A percentile compares a stretch with the other conserved stretches of the same genome.
Conservation (phyloP, 2,888 invertebrate genomes). For the Hecatera dysodea region DNA sequence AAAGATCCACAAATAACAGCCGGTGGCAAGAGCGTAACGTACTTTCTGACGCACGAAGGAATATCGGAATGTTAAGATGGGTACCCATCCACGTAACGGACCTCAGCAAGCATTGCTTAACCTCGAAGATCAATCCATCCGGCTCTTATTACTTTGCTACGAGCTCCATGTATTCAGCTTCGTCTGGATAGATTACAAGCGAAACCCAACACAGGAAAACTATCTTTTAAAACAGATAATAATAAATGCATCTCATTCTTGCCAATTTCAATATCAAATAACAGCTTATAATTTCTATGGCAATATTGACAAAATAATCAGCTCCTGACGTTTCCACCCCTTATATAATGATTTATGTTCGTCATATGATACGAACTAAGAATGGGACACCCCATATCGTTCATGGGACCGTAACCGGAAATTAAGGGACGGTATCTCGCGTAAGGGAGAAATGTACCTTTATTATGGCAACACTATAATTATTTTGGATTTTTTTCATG, state of each 20-base stretch:
- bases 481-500: not conserved
- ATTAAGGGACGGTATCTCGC: conserved; percentile 44
- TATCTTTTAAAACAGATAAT: too few relatives aligned
- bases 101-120: too few relatives aligned
- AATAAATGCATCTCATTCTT: too few relatives aligned
- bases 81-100: too few relatives aligned
- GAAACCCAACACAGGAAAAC: not conserved
- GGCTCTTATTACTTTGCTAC: too few relatives aligned
- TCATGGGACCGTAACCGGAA: conserved; percentile 43
- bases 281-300: conserved; percentile 1
- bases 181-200: not conserved
- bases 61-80: too few relatives aligned
- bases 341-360: conserved; percentile 39
- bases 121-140: too few relatives aligned
- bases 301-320: conserved; percentile 39
- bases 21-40: too few relatives aligned
- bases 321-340: conserved; percentile 26
- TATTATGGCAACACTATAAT: not conserved
- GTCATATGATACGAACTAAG: conserved; percentile 32
- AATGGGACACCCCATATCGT: conserved; percentile 28
- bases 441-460: conserved; percentile 8
- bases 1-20: too few relatives aligned
- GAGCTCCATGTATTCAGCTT: too few relatives aligned
- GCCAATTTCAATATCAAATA: conserved; percentile 6
- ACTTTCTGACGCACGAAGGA: too few relatives aligned